Evolutionary conservation across 2,797 vertebrate genomes (phyloP).

Genomic region (Lemur catta): DNA sequence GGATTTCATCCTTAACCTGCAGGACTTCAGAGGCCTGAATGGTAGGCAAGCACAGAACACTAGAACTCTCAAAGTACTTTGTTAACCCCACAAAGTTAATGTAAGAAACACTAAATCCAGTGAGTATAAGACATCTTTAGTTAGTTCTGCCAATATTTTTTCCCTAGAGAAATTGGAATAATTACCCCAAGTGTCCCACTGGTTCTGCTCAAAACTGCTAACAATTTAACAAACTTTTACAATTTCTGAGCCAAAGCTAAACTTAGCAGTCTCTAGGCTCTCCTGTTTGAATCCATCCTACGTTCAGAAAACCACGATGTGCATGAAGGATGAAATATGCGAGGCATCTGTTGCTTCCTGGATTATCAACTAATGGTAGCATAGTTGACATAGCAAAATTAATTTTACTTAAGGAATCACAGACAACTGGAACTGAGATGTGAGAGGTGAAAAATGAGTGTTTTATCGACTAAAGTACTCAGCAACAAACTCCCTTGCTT

Average conservation of each 20-base stretch:
- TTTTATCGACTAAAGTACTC: slow-evolving; percentile 84
- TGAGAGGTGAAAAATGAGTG: slow-evolving; percentile 83
- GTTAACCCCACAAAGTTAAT: neutral
- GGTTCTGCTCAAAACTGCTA: neutral
- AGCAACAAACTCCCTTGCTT: slow-evolving; percentile 72
- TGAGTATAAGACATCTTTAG: neutral
- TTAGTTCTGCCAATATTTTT: neutral
- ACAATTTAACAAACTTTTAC: neutral
- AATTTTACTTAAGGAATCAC: slow-evolving; percentile 85
- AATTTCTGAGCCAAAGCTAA: neutral
- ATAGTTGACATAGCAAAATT: slow-evolving; percentile 85
- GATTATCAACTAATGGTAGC: slow-evolving; percentile 84
- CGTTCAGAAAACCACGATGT: slow-evolving; percentile 64
- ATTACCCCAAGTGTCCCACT: neutral
- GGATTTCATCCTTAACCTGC: neutral
- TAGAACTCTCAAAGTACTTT: neutral
- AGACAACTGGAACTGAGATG: slow-evolving; percentile 83
- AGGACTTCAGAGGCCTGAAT: neutral
- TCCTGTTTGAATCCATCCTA: slow-evolving; percentile 10
- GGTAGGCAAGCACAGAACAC: neutral
- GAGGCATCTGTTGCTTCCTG: slow-evolving; percentile 76
- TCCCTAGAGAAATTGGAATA: neutral
- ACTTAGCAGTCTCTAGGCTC: neutral
- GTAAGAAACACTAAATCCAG: neutral
- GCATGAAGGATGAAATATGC: slow-evolving; percentile 83